Percentiles rank a stretch among this genome's conserved stretches.
Conservation (phyloP, 2,113 vertebrate genomes). For the Dasyurus viverrinus region DNA sequence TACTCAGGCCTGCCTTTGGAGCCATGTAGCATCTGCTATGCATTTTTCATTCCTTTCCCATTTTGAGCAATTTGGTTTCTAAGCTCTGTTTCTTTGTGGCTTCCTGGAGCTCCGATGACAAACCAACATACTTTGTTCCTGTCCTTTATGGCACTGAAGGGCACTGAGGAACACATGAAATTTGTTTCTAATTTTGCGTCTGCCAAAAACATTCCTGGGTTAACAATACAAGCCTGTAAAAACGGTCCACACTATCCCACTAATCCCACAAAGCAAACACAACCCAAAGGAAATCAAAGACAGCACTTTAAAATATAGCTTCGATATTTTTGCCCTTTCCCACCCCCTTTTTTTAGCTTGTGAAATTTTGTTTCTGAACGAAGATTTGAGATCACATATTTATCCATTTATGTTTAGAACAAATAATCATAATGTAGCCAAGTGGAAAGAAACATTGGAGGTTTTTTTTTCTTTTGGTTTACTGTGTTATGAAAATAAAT, state of each 20-base stretch:
- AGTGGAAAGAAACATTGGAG: slow-evolving; percentile 37
- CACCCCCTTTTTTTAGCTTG: slow-evolving; percentile 65
- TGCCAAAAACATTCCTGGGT: slow-evolving; percentile 87
- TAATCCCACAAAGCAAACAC: slow-evolving; percentile 91
- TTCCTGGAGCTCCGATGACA: slow-evolving; percentile 89
- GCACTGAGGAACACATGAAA: slow-evolving; percentile 90
- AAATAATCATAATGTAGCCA: slow-evolving; percentile 41
- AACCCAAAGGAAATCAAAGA: slow-evolving; percentile 85
- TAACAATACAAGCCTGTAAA: slow-evolving; percentile 86
- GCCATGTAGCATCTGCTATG: slow-evolving; percentile 85
- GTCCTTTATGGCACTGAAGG: slow-evolving; percentile 87
- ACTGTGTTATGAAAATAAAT: slow-evolving; percentile 14
- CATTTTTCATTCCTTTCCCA: slow-evolving; percentile 76
- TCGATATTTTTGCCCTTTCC: slow-evolving; percentile 75
- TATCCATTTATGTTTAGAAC: slow-evolving; percentile 53
- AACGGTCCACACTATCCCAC: slow-evolving; percentile 82
- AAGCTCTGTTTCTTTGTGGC: slow-evolving; percentile 89
- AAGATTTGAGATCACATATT: background rate
- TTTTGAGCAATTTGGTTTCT: slow-evolving; percentile 84
- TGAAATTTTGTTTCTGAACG: slow-evolving; percentile 39
- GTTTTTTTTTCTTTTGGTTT: slow-evolving; percentile 42
- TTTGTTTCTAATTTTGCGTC: slow-evolving; percentile 97
- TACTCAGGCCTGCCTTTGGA: slow-evolving; percentile 52
- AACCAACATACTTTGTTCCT: slow-evolving; percentile 87
- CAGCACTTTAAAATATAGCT: slow-evolving; percentile 68